phyloP scores from a whole-genome alignment of 2,113 vertebrate genomes.

The Mustelus asterias region DNA sequence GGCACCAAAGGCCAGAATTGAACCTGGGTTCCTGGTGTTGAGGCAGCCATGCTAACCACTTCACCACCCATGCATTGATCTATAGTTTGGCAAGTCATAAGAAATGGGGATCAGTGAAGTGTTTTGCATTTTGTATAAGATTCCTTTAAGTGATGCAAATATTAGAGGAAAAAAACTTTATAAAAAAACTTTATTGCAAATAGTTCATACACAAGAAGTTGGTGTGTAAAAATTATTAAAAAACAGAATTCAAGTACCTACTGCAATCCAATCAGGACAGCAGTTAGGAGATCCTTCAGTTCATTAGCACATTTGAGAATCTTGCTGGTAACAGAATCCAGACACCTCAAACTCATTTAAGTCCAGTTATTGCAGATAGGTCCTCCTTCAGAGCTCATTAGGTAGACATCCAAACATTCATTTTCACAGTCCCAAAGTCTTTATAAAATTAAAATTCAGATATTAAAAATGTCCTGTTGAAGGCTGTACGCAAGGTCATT shows the following conservation, averaged over 20 bases:
- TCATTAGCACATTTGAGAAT: not conserved
- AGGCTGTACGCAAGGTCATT: not conserved
- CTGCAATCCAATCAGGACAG: not conserved
- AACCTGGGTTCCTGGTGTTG: no score
- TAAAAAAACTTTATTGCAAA: constrained; percentile 1
- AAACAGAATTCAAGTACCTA: not conserved
- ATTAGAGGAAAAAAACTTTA: not conserved
- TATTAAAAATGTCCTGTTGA: not conserved
- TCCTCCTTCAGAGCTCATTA: not conserved
- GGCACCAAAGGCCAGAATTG: no score
- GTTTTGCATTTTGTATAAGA: not conserved
- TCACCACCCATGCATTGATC: no score
- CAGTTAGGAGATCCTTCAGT: not conserved
- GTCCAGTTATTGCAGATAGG: not conserved
- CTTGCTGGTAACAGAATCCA: not conserved
- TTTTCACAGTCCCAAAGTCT: not conserved
- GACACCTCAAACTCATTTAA: not conserved
- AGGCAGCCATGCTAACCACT: no score
- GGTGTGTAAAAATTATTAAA: not conserved
- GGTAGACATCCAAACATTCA: not conserved
- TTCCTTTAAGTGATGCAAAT: not conserved
- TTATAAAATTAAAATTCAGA: not conserved
- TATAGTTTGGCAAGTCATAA: not conserved
- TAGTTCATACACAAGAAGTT: not conserved
- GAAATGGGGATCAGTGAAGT: not conserved